Base-by-base conservation (phyloP, 2,888 invertebrate genomes). In the Cheilosia soror region DNA sequence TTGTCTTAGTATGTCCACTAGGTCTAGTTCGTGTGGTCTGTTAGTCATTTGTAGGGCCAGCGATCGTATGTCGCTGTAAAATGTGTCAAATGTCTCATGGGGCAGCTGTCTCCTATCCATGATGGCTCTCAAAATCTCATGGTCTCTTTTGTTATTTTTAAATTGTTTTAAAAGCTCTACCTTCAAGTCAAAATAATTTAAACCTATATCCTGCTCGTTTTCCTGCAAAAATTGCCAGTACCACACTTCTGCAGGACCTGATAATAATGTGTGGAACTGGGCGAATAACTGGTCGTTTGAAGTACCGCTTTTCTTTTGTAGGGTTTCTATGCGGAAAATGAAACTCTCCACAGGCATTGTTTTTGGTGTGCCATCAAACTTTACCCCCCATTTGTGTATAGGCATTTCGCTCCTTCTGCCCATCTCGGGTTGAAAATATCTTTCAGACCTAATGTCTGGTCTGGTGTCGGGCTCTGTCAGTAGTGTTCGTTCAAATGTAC, bases 301-400 rank as follows among this genome's bases (percentile, higher is more conserved):
- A 25, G 15, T 11, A 6, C 65, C 51, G 33, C 27, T 65, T 25
- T 33, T 51, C 2, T 20, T 49, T 13, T 65, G 51, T 1, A 65
- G 25, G 1, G 65, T 65, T 20, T 65, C 65, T 5, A 65, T 33
- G 0, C 65, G 20, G n/a, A 53, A 66, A 13, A 66, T 15, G 6
- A 53, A 66, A 20, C 40, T 66, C 11, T 51, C 51, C 0, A 53
- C 66, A 0, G 51, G n/a, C 51, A 66, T 55, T 1, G 53, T 13
- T 29, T 29, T 29, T 5, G 53, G 13, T 2, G 53, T 29, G 1
- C 53, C 53, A 4, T 66, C 51, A 51, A 66, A 66, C 9, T 53
- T 66, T 1, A 66, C n/a, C n/a, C 66, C 66, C 66, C 66, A 66
- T 13, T 51, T 51, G 47, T 47, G 49, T 13, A 63, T 25, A 0